Percentiles rank a stretch among this genome's conserved stretches.
Evolutionary conservation across 2,113 vertebrate genomes (phyloP).

Genomic region (Meriones unguiculatus): DNA sequence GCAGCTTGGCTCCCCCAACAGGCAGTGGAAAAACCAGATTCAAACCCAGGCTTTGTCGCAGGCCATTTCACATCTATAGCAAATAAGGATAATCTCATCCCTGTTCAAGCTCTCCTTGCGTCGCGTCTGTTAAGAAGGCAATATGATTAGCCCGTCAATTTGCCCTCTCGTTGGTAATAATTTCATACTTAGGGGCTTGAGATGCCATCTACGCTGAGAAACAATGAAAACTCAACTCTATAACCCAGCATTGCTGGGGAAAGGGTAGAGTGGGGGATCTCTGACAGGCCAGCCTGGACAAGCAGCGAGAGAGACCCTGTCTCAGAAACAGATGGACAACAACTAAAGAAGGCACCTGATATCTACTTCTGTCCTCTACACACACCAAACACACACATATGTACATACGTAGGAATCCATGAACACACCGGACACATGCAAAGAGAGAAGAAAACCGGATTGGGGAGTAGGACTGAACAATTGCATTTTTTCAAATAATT

Average conservation of each 20-base stretch:
- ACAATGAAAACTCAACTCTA: neutral
- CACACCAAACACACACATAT: neutral
- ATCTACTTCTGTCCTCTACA: neutral
- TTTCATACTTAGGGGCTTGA: neutral
- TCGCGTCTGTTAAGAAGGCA: neutral
- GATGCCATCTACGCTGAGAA: neutral
- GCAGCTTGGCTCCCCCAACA: neutral
- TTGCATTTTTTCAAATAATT: slow-evolving; percentile 12
- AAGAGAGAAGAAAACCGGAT: neutral
- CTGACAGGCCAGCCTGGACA: neutral
- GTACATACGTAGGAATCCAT: neutral
- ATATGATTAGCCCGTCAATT: neutral
- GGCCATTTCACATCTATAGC: neutral
- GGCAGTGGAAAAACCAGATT: neutral
- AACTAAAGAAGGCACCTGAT: neutral
- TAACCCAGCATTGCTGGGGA: neutral
- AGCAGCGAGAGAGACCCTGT: neutral
- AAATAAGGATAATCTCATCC: neutral
- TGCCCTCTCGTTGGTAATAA: neutral
- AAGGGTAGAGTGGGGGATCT: no score
- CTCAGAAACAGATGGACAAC: neutral
- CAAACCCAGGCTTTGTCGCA: neutral
- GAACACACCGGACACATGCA: neutral
- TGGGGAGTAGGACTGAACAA: neutral
- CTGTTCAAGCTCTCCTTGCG: neutral